Conservation (phyloP, 2,797 vertebrate genomes). For the Protosalanx chinensis region DNA sequence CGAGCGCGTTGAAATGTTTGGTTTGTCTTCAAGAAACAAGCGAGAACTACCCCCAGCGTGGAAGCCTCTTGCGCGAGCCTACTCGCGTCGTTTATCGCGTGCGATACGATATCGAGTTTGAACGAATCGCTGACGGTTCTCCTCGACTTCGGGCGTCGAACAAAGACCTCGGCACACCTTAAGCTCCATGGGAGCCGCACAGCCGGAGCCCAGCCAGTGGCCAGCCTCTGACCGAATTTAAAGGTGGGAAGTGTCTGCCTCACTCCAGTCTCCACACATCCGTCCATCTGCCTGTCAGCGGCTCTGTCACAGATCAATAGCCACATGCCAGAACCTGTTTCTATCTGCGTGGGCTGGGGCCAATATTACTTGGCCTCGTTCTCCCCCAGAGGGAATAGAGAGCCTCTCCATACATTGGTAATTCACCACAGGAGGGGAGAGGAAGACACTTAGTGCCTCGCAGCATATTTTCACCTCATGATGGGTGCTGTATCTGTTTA, state of each 20-base stretch:
- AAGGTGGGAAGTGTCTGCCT: conserved; percentile 2
- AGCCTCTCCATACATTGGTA: background rate
- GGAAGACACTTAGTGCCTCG: conserved; percentile 3
- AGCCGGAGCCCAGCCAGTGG: background rate
- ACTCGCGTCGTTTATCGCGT: no score
- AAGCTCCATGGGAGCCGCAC: background rate
- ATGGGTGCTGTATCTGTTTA: conserved; percentile 4
- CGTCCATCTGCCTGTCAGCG: conserved; percentile 1
- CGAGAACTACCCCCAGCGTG: no score
- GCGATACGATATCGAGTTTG: no score
- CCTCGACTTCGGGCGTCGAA: no score
- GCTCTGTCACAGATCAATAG: conserved; percentile 25
- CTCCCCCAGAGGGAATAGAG: background rate
- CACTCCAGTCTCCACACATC: conserved; percentile 1
- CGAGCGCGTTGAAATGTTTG: no score
- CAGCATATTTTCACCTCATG: conserved; percentile 7
- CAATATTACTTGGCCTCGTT: conserved; percentile 3
- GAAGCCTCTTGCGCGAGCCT: no score
- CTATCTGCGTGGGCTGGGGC: background rate
- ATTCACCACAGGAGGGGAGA: conserved; percentile 5
- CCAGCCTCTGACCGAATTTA: background rate
- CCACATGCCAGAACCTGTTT: conserved; percentile 6
- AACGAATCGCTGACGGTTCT: no score
- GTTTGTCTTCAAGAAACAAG: no score
- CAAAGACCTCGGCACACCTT: background rate